Base-by-base conservation (phyloP, 1,140 invertebrate genomes). In the Bombus polaris region DNA sequence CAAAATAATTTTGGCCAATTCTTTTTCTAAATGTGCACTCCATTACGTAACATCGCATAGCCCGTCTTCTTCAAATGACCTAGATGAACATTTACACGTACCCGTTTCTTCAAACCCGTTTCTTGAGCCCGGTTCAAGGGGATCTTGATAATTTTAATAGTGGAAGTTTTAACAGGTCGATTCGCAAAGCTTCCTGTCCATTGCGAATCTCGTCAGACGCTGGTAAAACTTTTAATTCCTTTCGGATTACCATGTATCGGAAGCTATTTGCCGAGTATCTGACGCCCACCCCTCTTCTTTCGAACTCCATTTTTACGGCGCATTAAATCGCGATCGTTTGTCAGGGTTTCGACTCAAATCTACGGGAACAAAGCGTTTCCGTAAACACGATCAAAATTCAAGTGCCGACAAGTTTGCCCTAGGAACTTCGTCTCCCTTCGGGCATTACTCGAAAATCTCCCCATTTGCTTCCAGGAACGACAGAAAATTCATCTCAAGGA, bases 331-430 rank as follows among this genome's bases (percentile, higher is more conserved):
- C 42, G 53, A 44, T 22, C 37, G 39, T 22, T 44, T 28, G 70
- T n/a, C 70, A 28, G 28, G 39, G 12, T 15, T 44, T 72, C 70
- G n/a, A n/a, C 73, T 68, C 44, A 70, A 42, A 70, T 77, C 71
- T 42, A 75, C 53, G 53, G 70, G 81, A 77, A 77, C 81, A 78
- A 70, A 83, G 74, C 53, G 62, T 80, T 79, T 79, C 75, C 68
- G 68, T 72, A 80, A 80, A 80, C 83, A 85, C 53, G 68, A 80
- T 85, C 76, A 80, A 72, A 80, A 85, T 85, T 80, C 77, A 73
- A 80, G 47, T 57, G 68, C 22, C 53, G 42, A 32, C 77, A 62
- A 85, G 74, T 83, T 85, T 37, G 68, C 68, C 66, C 22, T 13
- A n/a, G 25, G 25, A 85, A 80, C 76, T 80, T 85, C 32, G 32